Conservation (phyloP, 2,113 vertebrate genomes). For the Herpetotheres cachinnans region DNA sequence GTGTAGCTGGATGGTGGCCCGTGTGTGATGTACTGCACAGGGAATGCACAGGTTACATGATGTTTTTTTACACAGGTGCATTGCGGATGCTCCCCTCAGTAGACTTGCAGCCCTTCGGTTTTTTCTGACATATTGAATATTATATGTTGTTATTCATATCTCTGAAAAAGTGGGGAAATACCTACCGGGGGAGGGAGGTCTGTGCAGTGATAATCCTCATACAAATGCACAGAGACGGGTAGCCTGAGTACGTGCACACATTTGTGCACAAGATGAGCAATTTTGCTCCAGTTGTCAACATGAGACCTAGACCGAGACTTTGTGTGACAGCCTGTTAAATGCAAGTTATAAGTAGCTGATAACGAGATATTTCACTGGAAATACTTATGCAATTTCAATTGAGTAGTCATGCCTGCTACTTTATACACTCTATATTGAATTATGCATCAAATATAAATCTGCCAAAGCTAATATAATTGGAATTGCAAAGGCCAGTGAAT, state of each 20-base stretch:
- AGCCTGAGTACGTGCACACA: rapidly evolving
- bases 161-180: not conserved
- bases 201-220: not conserved
- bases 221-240: not conserved
- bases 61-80: rapidly evolving
- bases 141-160: not conserved
- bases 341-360: not conserved
- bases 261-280: not conserved
- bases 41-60: not conserved
- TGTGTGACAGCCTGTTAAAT: not conserved
- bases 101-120: not conserved
- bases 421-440: not conserved
- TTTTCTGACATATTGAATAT: not conserved
- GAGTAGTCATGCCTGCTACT: not conserved
- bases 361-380: not conserved
- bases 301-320: not conserved
- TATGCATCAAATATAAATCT: constrained; percentile 1
- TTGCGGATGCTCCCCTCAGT: not conserved
- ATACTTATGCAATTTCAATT: not conserved
- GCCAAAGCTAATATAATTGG: not conserved
- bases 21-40: rapidly evolving
- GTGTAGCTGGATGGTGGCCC: rapidly evolving
- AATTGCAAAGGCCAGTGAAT: not conserved
- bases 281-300: not conserved
- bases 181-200: not conserved